These are phyloP conservation scores for Pogonophryne albipinna DNA, from an alignment of 2,797 vertebrate species.

Conservation along the genomic window DNA sequence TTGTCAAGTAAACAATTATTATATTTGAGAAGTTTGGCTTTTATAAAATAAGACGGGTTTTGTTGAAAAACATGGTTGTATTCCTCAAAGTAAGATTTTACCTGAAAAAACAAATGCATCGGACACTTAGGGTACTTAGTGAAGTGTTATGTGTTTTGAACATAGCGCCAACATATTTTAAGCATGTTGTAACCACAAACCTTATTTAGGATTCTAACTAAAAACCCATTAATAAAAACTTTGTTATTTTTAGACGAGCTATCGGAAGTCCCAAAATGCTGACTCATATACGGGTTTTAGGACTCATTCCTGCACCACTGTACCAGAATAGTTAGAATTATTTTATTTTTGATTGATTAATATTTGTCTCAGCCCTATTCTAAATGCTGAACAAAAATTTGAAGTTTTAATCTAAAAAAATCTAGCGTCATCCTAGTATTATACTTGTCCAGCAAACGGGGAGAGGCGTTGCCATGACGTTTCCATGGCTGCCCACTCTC, in stretches of 20 bases:
- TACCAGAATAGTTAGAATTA: too few species aligned
- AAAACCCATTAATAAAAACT: background rate
- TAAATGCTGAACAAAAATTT: background rate
- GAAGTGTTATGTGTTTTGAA: too few species aligned
- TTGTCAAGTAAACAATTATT: background rate
- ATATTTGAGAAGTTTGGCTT: background rate
- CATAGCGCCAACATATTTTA: too few species aligned
- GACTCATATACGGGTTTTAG: too few species aligned
- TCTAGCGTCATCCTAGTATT: background rate
- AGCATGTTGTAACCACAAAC: too few species aligned
- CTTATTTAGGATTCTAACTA: too few species aligned
- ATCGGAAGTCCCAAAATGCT: too few species aligned
- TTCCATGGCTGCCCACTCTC: conserved; percentile 59
- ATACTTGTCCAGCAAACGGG: conserved; percentile 45
- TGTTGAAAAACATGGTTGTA: background rate
- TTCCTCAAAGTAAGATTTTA: background rate
- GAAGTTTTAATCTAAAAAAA: background rate
- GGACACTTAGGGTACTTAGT: too few species aligned
- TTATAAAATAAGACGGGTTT: background rate
- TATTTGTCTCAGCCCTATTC: background rate
- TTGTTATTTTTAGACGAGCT: background rate
- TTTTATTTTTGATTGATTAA: background rate
- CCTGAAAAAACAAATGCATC: too few species aligned
- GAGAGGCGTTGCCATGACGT: conserved; percentile 59
- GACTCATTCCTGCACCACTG: too few species aligned